A percentile compares a stretch with the other conserved stretches of the same genome.
Conservation (phyloP, 2,113 vertebrate species). For the Syngnathus typhle region DNA sequence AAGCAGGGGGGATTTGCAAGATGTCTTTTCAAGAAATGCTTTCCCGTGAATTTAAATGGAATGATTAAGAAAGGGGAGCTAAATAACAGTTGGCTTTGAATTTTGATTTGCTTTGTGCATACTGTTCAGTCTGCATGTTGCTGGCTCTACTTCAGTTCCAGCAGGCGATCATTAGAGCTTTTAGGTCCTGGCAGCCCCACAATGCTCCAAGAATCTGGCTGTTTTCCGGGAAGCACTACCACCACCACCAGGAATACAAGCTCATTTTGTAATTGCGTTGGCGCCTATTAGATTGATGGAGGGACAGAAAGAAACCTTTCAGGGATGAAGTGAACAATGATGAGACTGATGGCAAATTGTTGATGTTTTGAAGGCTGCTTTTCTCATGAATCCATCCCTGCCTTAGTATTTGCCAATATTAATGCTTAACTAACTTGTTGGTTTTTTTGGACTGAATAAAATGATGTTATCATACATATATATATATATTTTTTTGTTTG, state of each 20-base stretch:
- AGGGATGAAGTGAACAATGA: too few species aligned
- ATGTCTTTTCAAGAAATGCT: constrained; percentile 7
- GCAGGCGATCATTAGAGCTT: constrained; percentile 46
- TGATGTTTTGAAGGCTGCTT: too few species aligned
- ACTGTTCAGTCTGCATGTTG: constrained; percentile 27
- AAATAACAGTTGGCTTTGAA: constrained; percentile 10
- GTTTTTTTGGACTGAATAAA: background rate
- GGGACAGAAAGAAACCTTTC: too few species aligned
- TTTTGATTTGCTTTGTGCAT: background rate
- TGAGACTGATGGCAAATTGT: too few species aligned
- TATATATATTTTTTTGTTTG: too few species aligned
- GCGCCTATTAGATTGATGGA: constrained; percentile 36
- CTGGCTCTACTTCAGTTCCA: constrained; percentile 43
- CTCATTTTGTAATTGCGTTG: constrained; percentile 36
- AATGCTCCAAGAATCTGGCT: constrained; percentile 35
- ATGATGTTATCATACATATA: too few species aligned
- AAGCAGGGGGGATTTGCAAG: constrained; percentile 10
- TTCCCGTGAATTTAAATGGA: constrained; percentile 40
- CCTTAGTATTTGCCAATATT: background rate
- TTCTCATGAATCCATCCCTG: background rate
- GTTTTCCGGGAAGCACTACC: constrained; percentile 38
- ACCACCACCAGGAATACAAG: constrained; percentile 37
- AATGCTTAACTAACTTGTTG: too few species aligned
- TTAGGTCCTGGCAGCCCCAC: constrained; percentile 38
- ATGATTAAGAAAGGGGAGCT: constrained; percentile 29